phyloP scores from a whole-genome alignment of 2,797 vertebrate genomes.

The Momotus momota region DNA sequence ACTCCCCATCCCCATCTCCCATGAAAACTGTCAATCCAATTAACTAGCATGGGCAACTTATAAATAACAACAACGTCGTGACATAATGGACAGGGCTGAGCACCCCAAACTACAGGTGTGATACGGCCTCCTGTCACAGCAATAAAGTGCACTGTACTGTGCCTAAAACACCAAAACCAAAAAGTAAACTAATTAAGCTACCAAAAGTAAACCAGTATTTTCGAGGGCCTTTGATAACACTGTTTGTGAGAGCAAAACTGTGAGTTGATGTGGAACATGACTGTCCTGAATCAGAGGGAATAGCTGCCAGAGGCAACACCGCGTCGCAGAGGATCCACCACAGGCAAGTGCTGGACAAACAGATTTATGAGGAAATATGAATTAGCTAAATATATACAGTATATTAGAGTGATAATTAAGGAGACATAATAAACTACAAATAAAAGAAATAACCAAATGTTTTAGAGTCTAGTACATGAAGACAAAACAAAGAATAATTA shows the following conservation, averaged over 20 bases:
- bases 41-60: neutral
- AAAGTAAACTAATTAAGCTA: neutral
- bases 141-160: neutral
- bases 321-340: neutral
- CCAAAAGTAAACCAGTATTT: neutral
- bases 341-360: neutral
- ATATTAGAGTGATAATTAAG: neutral
- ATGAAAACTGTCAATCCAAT: neutral
- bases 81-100: neutral
- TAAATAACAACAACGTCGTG: neutral
- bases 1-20: neutral
- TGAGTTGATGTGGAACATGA: neutral
- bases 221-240: neutral
- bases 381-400: neutral
- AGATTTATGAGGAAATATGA: neutral
- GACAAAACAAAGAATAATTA: neutral
- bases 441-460: neutral
- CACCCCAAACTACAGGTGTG: neutral
- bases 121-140: neutral
- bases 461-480: neutral
- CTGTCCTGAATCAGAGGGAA: neutral
- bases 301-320: neutral
- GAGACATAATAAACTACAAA: neutral
- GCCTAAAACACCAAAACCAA: neutral
- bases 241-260: accelerated